phyloP scores from a whole-genome alignment of 2,797 vertebrate genomes.

The Scolopax bukidnonensis region DNA sequence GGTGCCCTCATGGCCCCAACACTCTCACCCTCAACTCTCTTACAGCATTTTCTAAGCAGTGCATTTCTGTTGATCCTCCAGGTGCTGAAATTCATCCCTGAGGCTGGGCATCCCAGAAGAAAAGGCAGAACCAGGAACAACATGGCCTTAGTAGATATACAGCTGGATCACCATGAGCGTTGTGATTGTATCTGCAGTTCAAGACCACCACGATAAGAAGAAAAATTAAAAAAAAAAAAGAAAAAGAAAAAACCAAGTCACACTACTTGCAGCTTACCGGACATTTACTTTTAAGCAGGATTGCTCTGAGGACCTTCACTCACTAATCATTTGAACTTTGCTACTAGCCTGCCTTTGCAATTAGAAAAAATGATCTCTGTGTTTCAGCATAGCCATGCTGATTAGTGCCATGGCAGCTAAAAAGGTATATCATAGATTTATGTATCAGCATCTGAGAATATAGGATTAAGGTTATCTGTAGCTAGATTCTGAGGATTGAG shows the following conservation, averaged over 20 bases:
- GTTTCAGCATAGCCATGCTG: constrained; percentile 56
- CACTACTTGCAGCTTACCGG: constrained; percentile 6
- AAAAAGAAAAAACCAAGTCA: neutral
- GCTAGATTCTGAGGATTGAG: constrained; percentile 10
- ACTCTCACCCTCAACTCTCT: neutral
- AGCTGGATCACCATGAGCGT: constrained; percentile 91
- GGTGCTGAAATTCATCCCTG: constrained; percentile 92
- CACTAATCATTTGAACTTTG: constrained; percentile 56
- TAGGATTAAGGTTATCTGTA: constrained; percentile 54
- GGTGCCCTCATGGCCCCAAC: neutral
- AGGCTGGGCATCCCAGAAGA: constrained; percentile 77
- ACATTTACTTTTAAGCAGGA: constrained; percentile 52
- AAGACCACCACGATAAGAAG: constrained; percentile 89
- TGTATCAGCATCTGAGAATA: constrained; percentile 44
- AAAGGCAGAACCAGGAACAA: constrained; percentile 79
- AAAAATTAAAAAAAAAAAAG: neutral
- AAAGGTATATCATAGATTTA: constrained; percentile 44
- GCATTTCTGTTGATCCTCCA: constrained; percentile 69
- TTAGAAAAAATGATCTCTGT: constrained; percentile 57
- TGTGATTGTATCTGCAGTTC: constrained; percentile 93
- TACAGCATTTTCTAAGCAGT: neutral
- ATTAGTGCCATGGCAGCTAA: constrained; percentile 60
- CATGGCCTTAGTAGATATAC: constrained; percentile 91
- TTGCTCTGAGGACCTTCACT: constrained; percentile 46
- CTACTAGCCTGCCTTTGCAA: constrained; percentile 66